Evolutionary conservation across 2,797 vertebrate species (phyloP), one percentile per base, ranked within the genome.

Genomic region (Sandelia bainsii): DNA sequence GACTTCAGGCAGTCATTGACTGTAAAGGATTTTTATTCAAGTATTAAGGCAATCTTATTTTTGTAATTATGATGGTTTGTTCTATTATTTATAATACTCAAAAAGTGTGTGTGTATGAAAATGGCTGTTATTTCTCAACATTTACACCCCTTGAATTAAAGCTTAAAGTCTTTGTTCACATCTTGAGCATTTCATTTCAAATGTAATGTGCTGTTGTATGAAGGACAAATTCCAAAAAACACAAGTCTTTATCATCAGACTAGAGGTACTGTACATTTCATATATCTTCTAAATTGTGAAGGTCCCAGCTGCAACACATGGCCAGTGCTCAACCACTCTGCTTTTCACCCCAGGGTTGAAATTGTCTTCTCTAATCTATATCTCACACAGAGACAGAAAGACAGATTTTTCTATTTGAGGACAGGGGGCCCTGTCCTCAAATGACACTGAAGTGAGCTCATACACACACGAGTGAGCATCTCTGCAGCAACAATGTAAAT

Each of bases 291-390:
- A 19, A 60, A 20, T 6, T 49, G 39, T 40, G n/a, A 54, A 50
- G 25, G 71, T 25, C 46, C 49, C 44, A 82, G 51, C 48, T 77
- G 59, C 60, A 49, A 11, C 46, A 37, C 44, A 45, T 1, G 27
- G 34, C 42, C 32, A 50, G 2, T 5, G 22, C 56, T 66, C 37
- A 19, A 23, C 5, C 11, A 4, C 34, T 22, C 29, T 22, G 46
- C 16, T 32, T 32, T 42, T 62, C 37, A 53, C 49, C 67, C 32
- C 49, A n/a, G 1, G 52, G 63, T 39, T 45, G n/a, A 2, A 46
- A 39, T 57, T 59, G 49, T 76, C 58, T 53, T 50, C 60, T 76
- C 54, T 22, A 48, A 69, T 71, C 48, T 65, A 32, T 13, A 69
- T 62, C 51, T 48, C 8, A 2, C 17, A 53, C 1, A 2, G 23